A percentile compares a stretch with the other conserved stretches of the same genome.
These are phyloP conservation scores for Sesia bembeciformis DNA, from an alignment of 2,888 invertebrate genomes.

Conservation along the genomic window DNA sequence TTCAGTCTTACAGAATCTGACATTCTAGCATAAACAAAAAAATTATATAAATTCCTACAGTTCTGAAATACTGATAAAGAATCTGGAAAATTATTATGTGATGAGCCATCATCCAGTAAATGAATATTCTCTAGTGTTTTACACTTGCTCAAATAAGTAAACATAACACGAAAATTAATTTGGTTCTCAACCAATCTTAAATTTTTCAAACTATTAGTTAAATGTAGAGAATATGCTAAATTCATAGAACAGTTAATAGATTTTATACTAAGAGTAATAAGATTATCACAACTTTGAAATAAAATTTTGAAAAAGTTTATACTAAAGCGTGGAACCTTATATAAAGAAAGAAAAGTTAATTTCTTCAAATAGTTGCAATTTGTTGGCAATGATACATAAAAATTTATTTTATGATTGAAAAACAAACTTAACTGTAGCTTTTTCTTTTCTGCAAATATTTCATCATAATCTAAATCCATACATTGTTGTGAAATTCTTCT, in stretches of 20 bases:
- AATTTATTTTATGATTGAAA: slow-evolving; percentile 21
- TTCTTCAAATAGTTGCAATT: slow-evolving; percentile 36
- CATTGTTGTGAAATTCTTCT: slow-evolving; percentile 24
- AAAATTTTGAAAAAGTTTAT: slow-evolving; percentile 43
- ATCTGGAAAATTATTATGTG: slow-evolving; percentile 22
- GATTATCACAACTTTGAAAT: slow-evolving; percentile 35
- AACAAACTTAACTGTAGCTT: slow-evolving; percentile 27
- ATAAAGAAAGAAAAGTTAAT: slow-evolving; percentile 45
- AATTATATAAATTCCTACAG: slow-evolving; percentile 39
- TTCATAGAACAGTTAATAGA: background rate
- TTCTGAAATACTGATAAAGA: slow-evolving; percentile 31
- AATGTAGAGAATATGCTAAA: slow-evolving; percentile 22
- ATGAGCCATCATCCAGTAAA: slow-evolving; percentile 22
- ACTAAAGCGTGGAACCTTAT: slow-evolving; percentile 29
- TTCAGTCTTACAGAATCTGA: slow-evolving; percentile 16
- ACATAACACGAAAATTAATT: slow-evolving; percentile 36
- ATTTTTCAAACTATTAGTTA: slow-evolving; percentile 39
- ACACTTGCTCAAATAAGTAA: slow-evolving; percentile 38
- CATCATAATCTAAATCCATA: slow-evolving; percentile 37
- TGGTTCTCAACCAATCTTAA: slow-evolving; percentile 35
- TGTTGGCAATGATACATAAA: slow-evolving; percentile 26
- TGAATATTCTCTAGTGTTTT: slow-evolving; percentile 44
- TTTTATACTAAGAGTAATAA: slow-evolving; percentile 33
- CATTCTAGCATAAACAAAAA: slow-evolving; percentile 31
- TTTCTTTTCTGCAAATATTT: slow-evolving; percentile 25